Percentiles rank a stretch among this genome's conserved stretches.
Conservation (phyloP, 2,113 vertebrate species). For the Calidris pugnax region DNA sequence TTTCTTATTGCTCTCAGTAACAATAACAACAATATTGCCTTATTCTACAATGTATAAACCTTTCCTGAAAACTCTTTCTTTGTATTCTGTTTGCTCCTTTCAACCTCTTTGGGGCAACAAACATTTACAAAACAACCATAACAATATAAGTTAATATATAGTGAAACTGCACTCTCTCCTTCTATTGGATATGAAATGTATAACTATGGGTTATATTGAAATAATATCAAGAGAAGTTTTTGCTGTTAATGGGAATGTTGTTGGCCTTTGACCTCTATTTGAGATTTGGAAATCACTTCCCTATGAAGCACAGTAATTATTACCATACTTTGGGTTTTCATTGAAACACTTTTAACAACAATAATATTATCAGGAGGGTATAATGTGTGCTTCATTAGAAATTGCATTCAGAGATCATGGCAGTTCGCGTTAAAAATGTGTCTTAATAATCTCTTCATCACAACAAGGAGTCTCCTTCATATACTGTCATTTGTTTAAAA, state of each 20-base stretch:
- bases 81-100: not conserved
- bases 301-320: not conserved
- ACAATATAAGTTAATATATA: not conserved
- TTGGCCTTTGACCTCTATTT: not conserved
- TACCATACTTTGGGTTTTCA: not conserved
- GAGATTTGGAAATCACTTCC: not conserved
- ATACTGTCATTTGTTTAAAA: not conserved
- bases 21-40: not conserved
- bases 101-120: not conserved
- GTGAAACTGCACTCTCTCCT: not conserved
- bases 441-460: conserved; percentile 21
- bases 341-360: not conserved
- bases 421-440: conserved; percentile 3
- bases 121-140: not conserved
- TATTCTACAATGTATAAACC: not conserved
- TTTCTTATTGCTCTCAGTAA: not conserved
- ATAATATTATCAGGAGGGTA: not conserved
- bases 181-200: not conserved
- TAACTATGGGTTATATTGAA: not conserved
- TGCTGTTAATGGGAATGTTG: not conserved
- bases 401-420: not conserved
- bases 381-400: conserved; percentile 28
- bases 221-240: not conserved
- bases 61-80: not conserved
- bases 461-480: conserved; percentile 15